Percentiles rank a stretch among this genome's conserved stretches.
phyloP scores from a whole-genome alignment of 2,888 invertebrate genomes.

The Ochropleura plecta region DNA sequence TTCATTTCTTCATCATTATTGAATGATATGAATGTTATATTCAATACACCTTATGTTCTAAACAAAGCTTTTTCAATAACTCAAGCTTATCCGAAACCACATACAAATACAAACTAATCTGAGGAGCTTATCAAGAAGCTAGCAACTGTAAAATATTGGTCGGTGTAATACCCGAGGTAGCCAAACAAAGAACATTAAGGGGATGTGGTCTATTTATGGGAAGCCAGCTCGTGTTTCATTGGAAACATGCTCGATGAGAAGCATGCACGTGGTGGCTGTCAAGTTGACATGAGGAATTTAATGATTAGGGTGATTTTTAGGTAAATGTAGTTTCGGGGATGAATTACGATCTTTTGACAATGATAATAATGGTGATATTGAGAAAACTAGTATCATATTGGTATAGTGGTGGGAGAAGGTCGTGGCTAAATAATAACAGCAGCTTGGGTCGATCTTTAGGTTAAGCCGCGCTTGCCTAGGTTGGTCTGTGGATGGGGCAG shows the following conservation, averaged over 20 bases:
- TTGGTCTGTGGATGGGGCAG: too few species aligned
- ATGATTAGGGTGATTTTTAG: constrained; percentile 29
- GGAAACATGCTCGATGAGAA: constrained; percentile 29
- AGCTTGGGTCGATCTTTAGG: too few species aligned
- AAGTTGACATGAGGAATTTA: constrained; percentile 45
- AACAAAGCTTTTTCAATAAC: constrained; percentile 33
- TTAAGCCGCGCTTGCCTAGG: too few species aligned
- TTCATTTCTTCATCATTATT: background rate
- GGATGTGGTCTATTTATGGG: constrained; percentile 72
- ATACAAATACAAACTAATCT: constrained; percentile 37
- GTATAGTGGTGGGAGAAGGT: too few species aligned
- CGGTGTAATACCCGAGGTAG: constrained; percentile 68
- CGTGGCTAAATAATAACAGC: too few species aligned
- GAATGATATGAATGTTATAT: background rate
- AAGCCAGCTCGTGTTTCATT: constrained; percentile 52
- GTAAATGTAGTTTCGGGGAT: background rate
- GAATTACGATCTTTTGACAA: background rate
- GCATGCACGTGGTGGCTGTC: constrained; percentile 81
- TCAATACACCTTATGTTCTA: background rate
- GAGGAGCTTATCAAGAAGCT: constrained; percentile 57
- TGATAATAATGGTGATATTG: background rate
- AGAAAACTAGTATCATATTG: background rate
- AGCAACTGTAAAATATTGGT: constrained; percentile 65
- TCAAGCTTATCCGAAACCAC: constrained; percentile 39
- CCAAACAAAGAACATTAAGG: constrained; percentile 86